Base-by-base conservation (phyloP, 1,140 invertebrate species). In the Aphidius gifuensis region DNA sequence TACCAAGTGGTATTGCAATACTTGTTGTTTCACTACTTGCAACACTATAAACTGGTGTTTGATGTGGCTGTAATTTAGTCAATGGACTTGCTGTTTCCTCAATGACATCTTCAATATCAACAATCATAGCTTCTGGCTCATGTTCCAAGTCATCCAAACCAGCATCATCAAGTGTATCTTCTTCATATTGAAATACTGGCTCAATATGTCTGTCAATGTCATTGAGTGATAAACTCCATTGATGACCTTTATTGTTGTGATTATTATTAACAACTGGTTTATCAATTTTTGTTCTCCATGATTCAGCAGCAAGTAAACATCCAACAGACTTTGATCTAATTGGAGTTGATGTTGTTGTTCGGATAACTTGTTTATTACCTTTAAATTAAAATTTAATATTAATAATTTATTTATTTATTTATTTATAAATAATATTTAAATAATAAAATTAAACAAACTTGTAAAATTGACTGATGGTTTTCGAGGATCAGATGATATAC, bases 281-380 rank as follows among this genome's bases (percentile, higher is more conserved):
- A 23, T 48, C 64, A 51, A 47, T 62, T 58, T 63, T 65, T 74
- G 64, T 60, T 74, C 66, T 70, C 73, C 4, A 80, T 69, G 57
- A 50, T 8, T 62, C 56, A 32, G 23, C 23, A 32, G 23, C 9
- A 59, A 43, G 1, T 60, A 47, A 0, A 91, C 82, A 63, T 58
- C 89, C 88, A 39, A 88, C 85, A 1, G 90, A 91, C 67, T 90
- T 86, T 0, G 90, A 89, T 51, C 89, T 80, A 23, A 84, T 84
- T 6, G 88, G 68, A 61, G 8, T 54, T 51, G 43, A 55, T 8
- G 62, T 43, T 16, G 16, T 16, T 16, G 9, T 42, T 50, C 47
- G 43, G 23, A 64, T 54, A 16, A 21, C 61, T 64, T 45, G 23
- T 44, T 11, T 7, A 59, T 7, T 44, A 46, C 23, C 23, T 32